Evolutionary conservation across 2,113 vertebrate species (phyloP).

Genomic region (Bubo bubo): DNA sequence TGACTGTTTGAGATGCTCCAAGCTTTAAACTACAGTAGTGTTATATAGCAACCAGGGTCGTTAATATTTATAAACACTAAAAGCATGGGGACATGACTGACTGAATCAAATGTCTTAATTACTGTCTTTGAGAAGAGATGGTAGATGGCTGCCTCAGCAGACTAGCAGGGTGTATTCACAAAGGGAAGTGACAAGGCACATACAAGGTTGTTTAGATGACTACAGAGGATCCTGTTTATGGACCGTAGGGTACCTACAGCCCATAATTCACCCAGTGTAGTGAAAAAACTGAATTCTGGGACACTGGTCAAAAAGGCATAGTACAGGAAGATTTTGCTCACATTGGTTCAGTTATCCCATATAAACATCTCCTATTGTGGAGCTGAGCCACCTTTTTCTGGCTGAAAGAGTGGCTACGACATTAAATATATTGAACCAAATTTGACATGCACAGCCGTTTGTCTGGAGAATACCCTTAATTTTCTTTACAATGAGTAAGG

Average conservation of each 20-base stretch:
- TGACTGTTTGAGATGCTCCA: neutral
- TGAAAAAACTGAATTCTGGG: neutral
- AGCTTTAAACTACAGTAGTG: neutral
- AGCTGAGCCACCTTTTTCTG: neutral
- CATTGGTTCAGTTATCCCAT: neutral
- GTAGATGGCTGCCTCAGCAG: neutral
- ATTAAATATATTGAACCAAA: neutral
- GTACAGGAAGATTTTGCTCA: neutral
- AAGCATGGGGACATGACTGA: neutral
- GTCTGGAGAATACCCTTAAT: neutral
- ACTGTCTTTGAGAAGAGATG: neutral
- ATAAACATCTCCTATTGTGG: neutral
- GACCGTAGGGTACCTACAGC: neutral
- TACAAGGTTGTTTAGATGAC: neutral
- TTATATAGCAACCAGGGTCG: neutral
- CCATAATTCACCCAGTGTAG: neutral
- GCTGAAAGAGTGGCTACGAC: neutral
- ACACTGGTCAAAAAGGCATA: neutral
- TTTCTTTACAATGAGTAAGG: neutral
- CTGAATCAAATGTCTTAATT: neutral
- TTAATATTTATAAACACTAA: slow-evolving; percentile 8
- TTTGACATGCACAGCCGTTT: neutral
- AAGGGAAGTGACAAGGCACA: neutral
- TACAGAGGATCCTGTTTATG: neutral
- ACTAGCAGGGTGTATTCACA: neutral